Conservation (phyloP, 2,797 vertebrate genomes). For the Ctenopoma kingsleyae region DNA sequence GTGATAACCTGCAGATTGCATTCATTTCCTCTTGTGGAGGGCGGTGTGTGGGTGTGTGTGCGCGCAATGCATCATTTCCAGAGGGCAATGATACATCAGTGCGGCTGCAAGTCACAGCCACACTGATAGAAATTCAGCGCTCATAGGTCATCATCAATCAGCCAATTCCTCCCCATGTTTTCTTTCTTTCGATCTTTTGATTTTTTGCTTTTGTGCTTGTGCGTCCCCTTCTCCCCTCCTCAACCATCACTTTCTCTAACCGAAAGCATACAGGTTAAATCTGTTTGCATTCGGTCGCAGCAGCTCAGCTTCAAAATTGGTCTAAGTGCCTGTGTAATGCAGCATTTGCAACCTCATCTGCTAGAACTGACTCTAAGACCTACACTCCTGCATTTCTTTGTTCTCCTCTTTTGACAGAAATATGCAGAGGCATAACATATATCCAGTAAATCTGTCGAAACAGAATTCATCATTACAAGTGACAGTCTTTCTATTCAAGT, state of each 20-base stretch:
- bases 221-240: background rate
- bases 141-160: constrained; percentile 15
- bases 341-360: background rate
- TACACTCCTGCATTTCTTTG: background rate
- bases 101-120: background rate
- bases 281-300: constrained; percentile 14
- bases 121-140: constrained; percentile 7
- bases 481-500: constrained; percentile 9
- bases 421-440: constrained; percentile 15
- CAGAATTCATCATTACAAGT: constrained; percentile 10
- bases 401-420: constrained; percentile 9
- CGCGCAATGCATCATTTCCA: background rate
- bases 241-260: background rate
- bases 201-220: background rate
- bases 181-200: background rate
- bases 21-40: constrained; percentile 18
- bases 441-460: constrained; percentile 35
- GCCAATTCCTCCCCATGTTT: constrained; percentile 7
- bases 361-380: constrained; percentile 9
- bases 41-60: background rate
- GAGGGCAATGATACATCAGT: constrained; percentile 25
- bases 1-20: constrained; percentile 18
- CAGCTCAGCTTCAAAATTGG: constrained; percentile 20
- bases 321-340: constrained; percentile 14
- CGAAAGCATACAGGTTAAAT: constrained; percentile 12